Conservation (phyloP, 2,113 vertebrate species). For the Ceratotherium simum region DNA sequence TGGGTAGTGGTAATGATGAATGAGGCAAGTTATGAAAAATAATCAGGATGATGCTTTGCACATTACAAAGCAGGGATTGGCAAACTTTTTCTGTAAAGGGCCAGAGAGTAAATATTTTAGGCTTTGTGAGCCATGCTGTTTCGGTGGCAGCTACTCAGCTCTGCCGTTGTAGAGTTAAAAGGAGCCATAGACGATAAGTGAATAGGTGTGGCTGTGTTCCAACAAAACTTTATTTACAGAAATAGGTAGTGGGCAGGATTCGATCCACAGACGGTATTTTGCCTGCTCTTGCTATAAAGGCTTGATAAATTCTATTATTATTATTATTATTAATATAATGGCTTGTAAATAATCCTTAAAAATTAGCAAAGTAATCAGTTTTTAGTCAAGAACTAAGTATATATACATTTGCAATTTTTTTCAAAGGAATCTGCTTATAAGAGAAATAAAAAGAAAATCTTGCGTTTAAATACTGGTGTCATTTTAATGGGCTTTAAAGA, state of each 20-base stretch:
- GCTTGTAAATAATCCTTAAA: slow-evolving; percentile 13
- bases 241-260: not conserved
- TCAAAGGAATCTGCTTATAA: not conserved
- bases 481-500: not conserved
- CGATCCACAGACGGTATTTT: not conserved
- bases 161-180: not conserved
- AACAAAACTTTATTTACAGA: not conserved
- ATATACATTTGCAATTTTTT: not conserved
- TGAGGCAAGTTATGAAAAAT: not conserved
- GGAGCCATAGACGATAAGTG: not conserved
- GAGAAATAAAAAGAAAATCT: not conserved
- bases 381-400: slow-evolving; percentile 37
- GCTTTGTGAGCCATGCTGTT: not conserved
- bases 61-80: not conserved
- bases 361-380: not conserved
- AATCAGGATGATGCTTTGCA: not conserved
- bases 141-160: not conserved
- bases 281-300: not conserved
- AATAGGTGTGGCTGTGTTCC: not conserved
- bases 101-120: not conserved
- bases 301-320: not conserved
- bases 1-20: not conserved
- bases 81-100: not conserved
- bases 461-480: not conserved
- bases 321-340: not conserved